Evolutionary conservation across 2,888 invertebrate genomes (phyloP).

Genomic region (Eristalis arbustorum): DNA sequence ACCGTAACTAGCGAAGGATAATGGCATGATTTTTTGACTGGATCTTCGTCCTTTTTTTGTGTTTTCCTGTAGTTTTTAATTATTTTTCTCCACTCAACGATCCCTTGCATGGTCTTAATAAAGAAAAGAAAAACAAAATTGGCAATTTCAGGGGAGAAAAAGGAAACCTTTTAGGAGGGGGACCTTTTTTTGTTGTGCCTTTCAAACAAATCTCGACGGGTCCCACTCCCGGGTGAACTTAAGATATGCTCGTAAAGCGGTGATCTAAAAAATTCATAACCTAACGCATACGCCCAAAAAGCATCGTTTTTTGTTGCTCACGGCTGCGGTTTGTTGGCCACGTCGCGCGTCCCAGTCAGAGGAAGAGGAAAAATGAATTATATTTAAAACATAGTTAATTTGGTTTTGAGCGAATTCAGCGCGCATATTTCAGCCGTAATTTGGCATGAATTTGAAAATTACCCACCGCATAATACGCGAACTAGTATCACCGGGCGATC

Average conservation of each 20-base stretch:
- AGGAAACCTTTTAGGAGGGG: not conserved
- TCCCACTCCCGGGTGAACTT: not conserved
- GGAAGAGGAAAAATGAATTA: not conserved
- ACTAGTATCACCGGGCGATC: not conserved
- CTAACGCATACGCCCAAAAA: not conserved
- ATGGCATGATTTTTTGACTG: constrained; percentile 32
- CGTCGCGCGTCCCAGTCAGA: not conserved
- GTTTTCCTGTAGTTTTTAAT: constrained; percentile 23
- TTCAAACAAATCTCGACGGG: not conserved
- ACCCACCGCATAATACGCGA: constrained; percentile 17
- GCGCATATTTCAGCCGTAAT: not conserved
- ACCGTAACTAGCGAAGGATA: constrained; percentile 32
- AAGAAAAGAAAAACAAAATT: constrained; percentile 53
- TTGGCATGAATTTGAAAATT: constrained; percentile 42
- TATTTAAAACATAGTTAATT: constrained; percentile 17
- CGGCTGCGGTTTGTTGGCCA: not conserved
- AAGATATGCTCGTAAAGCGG: not conserved
- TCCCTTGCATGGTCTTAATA: constrained; percentile 1
- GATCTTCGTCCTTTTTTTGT: not conserved
- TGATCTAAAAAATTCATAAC: not conserved
- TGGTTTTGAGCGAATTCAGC: not conserved
- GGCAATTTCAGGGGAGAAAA: constrained; percentile 19
- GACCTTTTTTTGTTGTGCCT: not conserved
- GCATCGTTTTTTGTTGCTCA: not conserved
- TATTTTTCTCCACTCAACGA: not conserved